Evolutionary conservation across 2,888 invertebrate genomes (phyloP), one percentile per base, ranked within the genome.

Genomic region (Fragum whitleyi): DNA sequence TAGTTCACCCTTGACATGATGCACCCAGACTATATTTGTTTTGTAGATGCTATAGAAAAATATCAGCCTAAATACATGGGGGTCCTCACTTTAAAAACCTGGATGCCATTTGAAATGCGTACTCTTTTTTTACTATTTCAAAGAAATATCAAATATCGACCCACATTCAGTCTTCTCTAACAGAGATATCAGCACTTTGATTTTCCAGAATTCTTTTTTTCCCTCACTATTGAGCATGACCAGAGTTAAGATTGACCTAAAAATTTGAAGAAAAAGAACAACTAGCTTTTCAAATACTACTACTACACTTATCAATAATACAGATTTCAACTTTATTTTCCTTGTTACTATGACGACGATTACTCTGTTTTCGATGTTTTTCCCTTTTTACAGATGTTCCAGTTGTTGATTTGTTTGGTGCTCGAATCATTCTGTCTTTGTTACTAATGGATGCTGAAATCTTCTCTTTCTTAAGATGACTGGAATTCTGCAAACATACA

Each of bases 271-370:
- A 26, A 57, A 57, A 57, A 57, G 57, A 57, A 65, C 42, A 65
- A 42, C 65, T 65, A 65, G 65, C 65, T 65, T 51, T 70, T 73
- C 47, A 81, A 26, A 80, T 69, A 51, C 81, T 81, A 55, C 77
- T 81, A 51, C 81, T 77, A 71, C 81, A 81, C 57, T 74, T 81
- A 55, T 77, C 73, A 23, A 77, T 59, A 39, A 81, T 71, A 36
- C 55, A 77, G 19, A 81, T 51, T 62, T 77, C 77, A 67, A 77
- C 57, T 28, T 62, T 74, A 57, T 83, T 83, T 59, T 83, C 83
- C 61, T 83, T 83, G 78, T 83, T 83, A 57, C 83, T 83, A 42
- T 70, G 68, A 19, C 74, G 72, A 65, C 80, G 77, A 28, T 59
- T 76, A 36, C 32, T 62, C 65, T 65, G 65, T 42, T 65, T 65